Base-by-base conservation (phyloP, 2,888 invertebrate genomes). In the Parnassius apollo region DNA sequence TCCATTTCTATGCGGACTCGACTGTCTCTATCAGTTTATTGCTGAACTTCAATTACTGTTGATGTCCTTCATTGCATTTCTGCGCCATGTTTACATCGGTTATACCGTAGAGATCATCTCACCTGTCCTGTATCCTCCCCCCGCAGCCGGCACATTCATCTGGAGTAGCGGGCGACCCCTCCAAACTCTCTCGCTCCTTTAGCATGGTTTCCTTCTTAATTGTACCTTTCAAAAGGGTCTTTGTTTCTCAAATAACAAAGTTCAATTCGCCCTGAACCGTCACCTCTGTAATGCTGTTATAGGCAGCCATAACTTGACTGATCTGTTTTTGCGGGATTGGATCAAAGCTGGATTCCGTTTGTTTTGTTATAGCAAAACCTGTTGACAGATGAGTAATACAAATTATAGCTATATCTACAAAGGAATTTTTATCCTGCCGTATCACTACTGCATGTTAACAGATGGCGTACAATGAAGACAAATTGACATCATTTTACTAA, bases 151-250 rank as follows among this genome's bases (percentile, higher is more conserved):
- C 94, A 75, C 94, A 94, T 80, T 89, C 89, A 73, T 91, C 91
- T 3, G 91, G 88, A 53, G 81, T 73, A 52, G 80, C 76, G 56
- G 91, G 89, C 62, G 91, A 91, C 62, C 82, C 86, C 75, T 86
- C 86, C 81, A 92, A 87, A 82, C 93, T 89, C 75, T 94, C 92
- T 62, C 95, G 93, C 83, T 95, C 95, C 85, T 95, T 95, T 86
- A 95, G 88, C 95, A 95, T 95, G 68, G 77, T 77, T 76, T 81
- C 77, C 70, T 78, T 77, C 65, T 80, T 80, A 75, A 76, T 77
- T 71, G 73, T 78, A 74, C 72, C 71, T 50, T 68, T 78, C 70
- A 78, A 78, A 78, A 75, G 75, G 70, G 73, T 75, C 78, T 82
- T 78, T 84, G 55, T 75, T 54, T 83, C 87, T 89, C 87, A 89